Evolutionary conservation across 1,140 invertebrate genomes (phyloP), one percentile per base, ranked within the genome.

Genomic region (Caenorhabditis inopinata): DNA sequence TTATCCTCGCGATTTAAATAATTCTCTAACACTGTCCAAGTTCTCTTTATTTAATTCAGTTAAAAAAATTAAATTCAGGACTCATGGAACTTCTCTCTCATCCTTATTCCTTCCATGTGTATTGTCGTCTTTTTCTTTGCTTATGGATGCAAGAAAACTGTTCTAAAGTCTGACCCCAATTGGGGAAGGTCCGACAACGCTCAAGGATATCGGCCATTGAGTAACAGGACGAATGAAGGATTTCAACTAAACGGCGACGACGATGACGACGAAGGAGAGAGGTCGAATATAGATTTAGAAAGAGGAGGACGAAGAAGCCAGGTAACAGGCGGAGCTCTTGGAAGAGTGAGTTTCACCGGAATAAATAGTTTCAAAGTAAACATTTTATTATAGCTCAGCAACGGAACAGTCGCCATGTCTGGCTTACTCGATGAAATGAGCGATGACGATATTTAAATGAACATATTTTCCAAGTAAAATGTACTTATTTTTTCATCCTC

Each of bases 81-180:
- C 21, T 74, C 58, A 11, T 51, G 62, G 58, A 46, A 68, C 32
- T 79, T 79, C 25, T 51, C 58, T n/a, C 11, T 79, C 7, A 68
- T 79, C 46, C 45, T 79, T 14, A 58, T 58, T 29, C 78, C 78
- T n/a, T 47, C 78, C 21, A 68, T 79, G 51, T 38, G 62, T 23
- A 42, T 79, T 48, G 78, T 79, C 3, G n/a, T 75, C 7, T 14
- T 46, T 0, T 79, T 68, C 27, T 48, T 79, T 14, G 45, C 46
- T 18, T 79, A 79, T 27, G 78, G 78, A 18, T 79, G 78, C 46
- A 35, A 58, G 16, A 58, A 79, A 14, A 79, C 78, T 6, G 74
- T 75, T 7, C 9, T 68, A 18, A 68, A 68, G 12, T 68, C 58
- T 0, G 58, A 68, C 23, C 58, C 58, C 1, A 68, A 68, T 38